Evolutionary conservation across 2,113 vertebrate species (phyloP).

Genomic region (Pionites leucogaster): DNA sequence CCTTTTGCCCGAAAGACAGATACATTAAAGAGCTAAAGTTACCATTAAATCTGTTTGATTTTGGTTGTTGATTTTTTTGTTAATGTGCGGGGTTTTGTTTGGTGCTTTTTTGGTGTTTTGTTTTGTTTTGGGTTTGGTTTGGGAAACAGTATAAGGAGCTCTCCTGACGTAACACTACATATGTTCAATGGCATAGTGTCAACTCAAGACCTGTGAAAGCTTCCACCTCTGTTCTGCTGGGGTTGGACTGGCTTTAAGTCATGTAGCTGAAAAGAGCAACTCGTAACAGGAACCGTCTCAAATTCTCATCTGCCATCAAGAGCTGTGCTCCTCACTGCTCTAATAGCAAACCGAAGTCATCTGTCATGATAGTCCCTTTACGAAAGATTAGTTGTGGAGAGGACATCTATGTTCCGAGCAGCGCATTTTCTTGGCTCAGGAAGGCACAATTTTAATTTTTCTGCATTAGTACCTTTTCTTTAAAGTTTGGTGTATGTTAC

Average conservation of each 20-base stretch:
- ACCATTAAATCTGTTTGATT: not conserved
- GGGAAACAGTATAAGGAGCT: not conserved
- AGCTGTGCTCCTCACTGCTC: not conserved
- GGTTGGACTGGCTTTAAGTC: not conserved
- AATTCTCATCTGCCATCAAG: not conserved
- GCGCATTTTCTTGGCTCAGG: not conserved
- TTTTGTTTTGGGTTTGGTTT: not conserved
- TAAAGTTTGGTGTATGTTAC: not conserved
- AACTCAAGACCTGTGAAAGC: not conserved
- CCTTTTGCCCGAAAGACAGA: not conserved
- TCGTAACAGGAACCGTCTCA: not conserved
- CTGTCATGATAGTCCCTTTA: not conserved
- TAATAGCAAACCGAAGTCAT: not conserved
- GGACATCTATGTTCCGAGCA: not conserved
- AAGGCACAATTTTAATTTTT: not conserved
- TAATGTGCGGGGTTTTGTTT: not conserved
- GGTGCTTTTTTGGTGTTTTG: not conserved
- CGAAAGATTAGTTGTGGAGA: not conserved
- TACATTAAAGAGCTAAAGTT: not conserved
- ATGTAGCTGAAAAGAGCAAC: not conserved
- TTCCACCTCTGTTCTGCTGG: not conserved
- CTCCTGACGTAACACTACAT: not conserved
- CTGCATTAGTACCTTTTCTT: not conserved
- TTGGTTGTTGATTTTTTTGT: not conserved
- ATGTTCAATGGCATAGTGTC: not conserved